Evolutionary conservation across 1,140 invertebrate genomes (phyloP).

Genomic region (Potamilus streckersoni): DNA sequence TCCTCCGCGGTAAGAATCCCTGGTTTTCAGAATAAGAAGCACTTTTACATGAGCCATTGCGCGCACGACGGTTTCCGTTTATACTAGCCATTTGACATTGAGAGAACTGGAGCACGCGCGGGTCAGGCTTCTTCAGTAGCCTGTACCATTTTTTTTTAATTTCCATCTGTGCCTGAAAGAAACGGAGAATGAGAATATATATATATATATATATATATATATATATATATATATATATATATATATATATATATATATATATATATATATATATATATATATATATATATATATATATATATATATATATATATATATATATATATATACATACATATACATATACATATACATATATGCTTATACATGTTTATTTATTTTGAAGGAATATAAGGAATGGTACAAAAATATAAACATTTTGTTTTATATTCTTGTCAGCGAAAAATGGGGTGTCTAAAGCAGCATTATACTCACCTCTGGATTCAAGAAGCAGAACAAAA

Average conservation of each 20-base stretch:
- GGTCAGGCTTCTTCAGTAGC: slow-evolving; percentile 14
- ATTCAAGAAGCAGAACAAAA: slow-evolving; percentile 95
- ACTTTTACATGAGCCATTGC: background rate
- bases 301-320: too few species aligned
- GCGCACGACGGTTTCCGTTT: background rate
- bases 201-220: background rate
- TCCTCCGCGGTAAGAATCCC: background rate
- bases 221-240: background rate
- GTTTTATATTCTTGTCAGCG: too few species aligned
- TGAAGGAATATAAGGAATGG: too few species aligned
- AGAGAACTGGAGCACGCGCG: slow-evolving; percentile 4
- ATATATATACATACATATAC: too few species aligned
- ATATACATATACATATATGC: too few species aligned
- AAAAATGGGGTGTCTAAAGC: too few species aligned
- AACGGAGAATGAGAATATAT: background rate
- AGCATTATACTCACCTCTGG: slow-evolving; percentile 78
- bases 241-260: too few species aligned
- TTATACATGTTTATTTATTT: too few species aligned
- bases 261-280: too few species aligned
- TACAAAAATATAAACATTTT: too few species aligned
- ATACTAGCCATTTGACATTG: slow-evolving; percentile 6
- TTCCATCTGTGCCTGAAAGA: slow-evolving; percentile 17
- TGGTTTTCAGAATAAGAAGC: too few species aligned
- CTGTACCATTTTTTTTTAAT: slow-evolving; percentile 13
- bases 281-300: too few species aligned